Conservation (phyloP, 2,888 invertebrate genomes). For the Ischnus inquisitorius region DNA sequence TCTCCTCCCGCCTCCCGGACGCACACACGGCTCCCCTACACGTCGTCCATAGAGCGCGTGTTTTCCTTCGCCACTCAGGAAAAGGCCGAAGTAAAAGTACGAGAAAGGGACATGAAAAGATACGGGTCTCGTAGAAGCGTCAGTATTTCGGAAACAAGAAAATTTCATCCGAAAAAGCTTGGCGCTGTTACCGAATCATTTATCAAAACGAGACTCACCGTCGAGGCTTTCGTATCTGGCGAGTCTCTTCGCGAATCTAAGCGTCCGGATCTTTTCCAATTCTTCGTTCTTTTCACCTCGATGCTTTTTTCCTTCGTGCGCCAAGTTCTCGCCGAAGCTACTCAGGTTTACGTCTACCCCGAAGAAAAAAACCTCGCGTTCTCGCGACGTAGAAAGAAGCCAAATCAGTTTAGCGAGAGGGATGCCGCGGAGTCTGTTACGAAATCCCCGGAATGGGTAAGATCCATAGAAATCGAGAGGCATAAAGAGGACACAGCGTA, state of each 20-base stretch:
- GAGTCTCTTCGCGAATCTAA: slow-evolving; percentile 43
- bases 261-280: slow-evolving; percentile 28
- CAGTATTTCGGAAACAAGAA: slow-evolving; percentile 47
- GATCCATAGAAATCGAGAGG: slow-evolving; percentile 80
- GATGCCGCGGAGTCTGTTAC: slow-evolving; percentile 72
- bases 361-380: slow-evolving; percentile 16
- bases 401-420: slow-evolving; percentile 64
- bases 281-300: background rate
- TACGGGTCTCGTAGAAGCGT: background rate
- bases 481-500: slow-evolving; percentile 75
- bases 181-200: slow-evolving; percentile 12
- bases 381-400: slow-evolving; percentile 53
- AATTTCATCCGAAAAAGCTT: slow-evolving; percentile 50
- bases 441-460: slow-evolving; percentile 82
- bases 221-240: background rate
- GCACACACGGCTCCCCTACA: background rate
- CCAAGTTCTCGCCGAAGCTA: background rate
- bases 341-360: slow-evolving; percentile 17
- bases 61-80: slow-evolving; percentile 38
- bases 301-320: background rate
- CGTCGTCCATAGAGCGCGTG: background rate
- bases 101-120: slow-evolving; percentile 18
- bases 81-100: background rate
- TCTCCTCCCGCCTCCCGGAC: background rate
- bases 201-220: slow-evolving; percentile 3